Base-by-base conservation (phyloP, 2,888 invertebrate species). In the Sclerodermus sp. region DNA sequence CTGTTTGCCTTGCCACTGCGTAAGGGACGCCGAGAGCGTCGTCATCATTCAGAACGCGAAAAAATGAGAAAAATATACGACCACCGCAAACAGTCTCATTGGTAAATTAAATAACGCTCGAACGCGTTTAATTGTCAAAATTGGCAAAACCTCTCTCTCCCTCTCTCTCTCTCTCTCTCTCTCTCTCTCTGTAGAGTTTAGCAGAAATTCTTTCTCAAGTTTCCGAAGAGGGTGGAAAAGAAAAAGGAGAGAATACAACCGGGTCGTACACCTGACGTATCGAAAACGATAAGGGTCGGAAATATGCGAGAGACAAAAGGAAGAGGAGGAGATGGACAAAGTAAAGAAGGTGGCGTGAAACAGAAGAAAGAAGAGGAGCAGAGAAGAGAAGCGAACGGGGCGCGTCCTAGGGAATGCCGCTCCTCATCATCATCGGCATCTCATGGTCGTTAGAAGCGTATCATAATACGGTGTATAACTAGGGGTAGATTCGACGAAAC, bases 391-490 rank as follows among this genome's bases (percentile, higher is more conserved):
- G 14, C 31, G n/a, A 15, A 5, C 13, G 18, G 16, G 8, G 16
- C 8, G 8, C 23, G 23, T 23, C 23, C 23, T 23, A 8, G 23
- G 23, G 8, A 23, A 23, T 55, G 55, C 52, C 52, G 58, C 46
- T 55, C 58, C 63, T 60, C 63, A 61, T 58, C 30, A 13, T 52
- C 66, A 66, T 66, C 64, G 60, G 56, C 63, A 64, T 66, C 64
- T 67, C 60, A 65, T 49, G 65, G 53, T 66, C 59, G 66, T 68
- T 67, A 66, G 65, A 65, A 64, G 59, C 58, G 58, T 67, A 69
- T 71, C 69, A 64, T 68, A 70, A 71, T 62, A 63, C 42, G 62
- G 52, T 57, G 62, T 65, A 64, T 64, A 67, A 65, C 58, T 67
- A 66, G 68, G 62, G 64, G 60, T 65, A 58, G 64, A 57, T 61